Evolutionary conservation across 2,113 vertebrate genomes (phyloP), one percentile per base, ranked within the genome.

Genomic region (Misgurnus mizolepis): DNA sequence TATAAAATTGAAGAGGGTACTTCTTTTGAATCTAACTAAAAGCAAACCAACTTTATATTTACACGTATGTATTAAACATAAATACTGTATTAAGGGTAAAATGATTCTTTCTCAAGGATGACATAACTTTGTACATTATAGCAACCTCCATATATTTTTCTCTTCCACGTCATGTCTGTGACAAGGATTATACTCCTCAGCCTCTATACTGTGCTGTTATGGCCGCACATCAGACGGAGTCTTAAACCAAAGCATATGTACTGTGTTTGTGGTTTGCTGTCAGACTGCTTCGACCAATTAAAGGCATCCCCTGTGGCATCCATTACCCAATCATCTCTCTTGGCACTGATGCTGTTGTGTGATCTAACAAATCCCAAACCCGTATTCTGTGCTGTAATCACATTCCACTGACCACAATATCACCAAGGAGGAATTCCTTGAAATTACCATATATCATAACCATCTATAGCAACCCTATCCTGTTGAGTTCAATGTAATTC

Each of bases 201-300:
- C 17, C 6, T 72, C 41, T 72, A 79, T 79, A 70, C 12, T n/a
- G 58, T 56, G 53, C 58, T 77, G 60, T 67, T 77, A 77, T 55
- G 39, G 18, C n/a, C 55, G n/a, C 34, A 73, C 43, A 67, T 56
- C 80, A 76, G 66, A 76, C 9, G 18, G 56, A 12, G 18, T 66
- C 22, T 58, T 75, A 70, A 76, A 82, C 43, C 67, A 53, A 22
- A 75, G 72, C 76, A 78, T 83, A 73, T 80, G 80, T 62, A 76
- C 22, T 49, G 66, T 72, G 49, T 80, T 80, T 60, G 56, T 62
- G 69, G 67, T 69, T 40, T 80, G 79, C 84, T 68, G 83, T 81
- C 79, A 70, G 68, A 68, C 65, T 67, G 56, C 12, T 78, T 56
- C 34, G 79, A 76, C 69, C 78, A 70, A 75, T 83, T 72, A 71